phyloP scores from a whole-genome alignment of 2,888 invertebrate genomes.

The Electrophaes corylata region DNA sequence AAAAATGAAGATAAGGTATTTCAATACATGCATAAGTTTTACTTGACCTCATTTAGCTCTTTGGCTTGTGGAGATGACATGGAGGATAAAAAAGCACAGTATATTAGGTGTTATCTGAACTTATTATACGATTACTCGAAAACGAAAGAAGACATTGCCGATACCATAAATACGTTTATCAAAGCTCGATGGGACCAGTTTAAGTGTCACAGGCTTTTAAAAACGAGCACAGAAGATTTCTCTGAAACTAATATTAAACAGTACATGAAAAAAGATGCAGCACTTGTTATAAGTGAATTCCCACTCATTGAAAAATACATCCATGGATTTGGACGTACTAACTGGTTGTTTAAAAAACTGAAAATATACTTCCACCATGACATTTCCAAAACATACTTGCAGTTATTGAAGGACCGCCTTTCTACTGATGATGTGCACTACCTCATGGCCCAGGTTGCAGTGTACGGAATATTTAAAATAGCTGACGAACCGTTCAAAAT shows the following conservation, averaged over 20 bases:
- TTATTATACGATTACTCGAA: conserved; percentile 17
- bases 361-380: conserved; percentile 27
- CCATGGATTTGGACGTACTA: conserved; percentile 12
- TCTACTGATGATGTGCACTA: conserved; percentile 13
- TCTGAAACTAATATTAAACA: conserved; percentile 17
- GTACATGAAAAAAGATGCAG: conserved; percentile 26
- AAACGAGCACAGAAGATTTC: background rate
- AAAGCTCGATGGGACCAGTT: conserved; percentile 11
- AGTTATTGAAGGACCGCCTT: conserved; percentile 27
- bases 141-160: conserved; percentile 25
- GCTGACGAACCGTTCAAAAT: conserved; percentile 45
- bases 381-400: conserved; percentile 22
- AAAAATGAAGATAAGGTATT: conserved; percentile 19
- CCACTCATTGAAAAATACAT: conserved; percentile 21
- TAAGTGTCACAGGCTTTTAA: conserved; percentile 5
- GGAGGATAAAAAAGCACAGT: background rate
- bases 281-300: conserved; percentile 24
- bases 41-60: conserved; percentile 6
- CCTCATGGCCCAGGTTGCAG: conserved; percentile 33
- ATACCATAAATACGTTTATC: conserved; percentile 7
- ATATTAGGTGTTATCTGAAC: conserved; percentile 7
- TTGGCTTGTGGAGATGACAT: background rate
- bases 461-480: conserved; percentile 55
- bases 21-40: conserved; percentile 22
- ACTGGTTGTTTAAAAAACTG: conserved; percentile 23